phyloP scores from a whole-genome alignment of 2,113 vertebrate genomes.

The Heloderma charlesbogerti region DNA sequence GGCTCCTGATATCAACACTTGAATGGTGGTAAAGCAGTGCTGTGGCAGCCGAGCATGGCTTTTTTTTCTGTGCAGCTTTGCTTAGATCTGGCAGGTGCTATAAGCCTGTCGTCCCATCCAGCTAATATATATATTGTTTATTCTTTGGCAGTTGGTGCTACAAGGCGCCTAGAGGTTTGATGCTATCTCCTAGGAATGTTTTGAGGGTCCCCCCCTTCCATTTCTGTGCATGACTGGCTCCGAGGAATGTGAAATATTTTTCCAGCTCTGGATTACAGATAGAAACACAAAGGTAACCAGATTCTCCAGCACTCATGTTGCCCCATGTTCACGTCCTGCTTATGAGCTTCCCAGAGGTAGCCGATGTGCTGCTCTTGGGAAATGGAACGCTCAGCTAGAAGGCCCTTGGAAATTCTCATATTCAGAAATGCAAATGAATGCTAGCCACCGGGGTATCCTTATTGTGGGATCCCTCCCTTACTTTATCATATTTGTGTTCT shows the following conservation, averaged over 20 bases:
- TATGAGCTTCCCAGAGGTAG: neutral
- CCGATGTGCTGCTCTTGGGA: neutral
- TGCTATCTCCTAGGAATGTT: slow-evolving; percentile 1
- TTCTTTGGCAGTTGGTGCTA: neutral
- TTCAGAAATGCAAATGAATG: neutral
- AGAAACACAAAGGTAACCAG: neutral
- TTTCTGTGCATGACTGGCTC: neutral
- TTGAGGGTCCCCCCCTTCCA: neutral
- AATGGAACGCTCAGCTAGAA: neutral
- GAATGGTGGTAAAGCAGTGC: slow-evolving; percentile 30
- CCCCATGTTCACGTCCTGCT: neutral
- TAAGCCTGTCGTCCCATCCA: neutral
- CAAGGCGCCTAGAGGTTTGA: neutral
- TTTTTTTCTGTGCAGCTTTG: neutral
- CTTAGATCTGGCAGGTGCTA: neutral
- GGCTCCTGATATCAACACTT: slow-evolving; percentile 46
- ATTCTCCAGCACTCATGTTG: neutral
- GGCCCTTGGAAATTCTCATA: neutral
- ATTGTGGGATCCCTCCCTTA: neutral
- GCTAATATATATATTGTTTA: neutral
- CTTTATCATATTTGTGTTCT: neutral
- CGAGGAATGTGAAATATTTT: slow-evolving; percentile 18
- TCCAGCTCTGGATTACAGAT: slow-evolving; percentile 12
- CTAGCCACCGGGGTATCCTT: too few relatives aligned
- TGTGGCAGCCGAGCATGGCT: slow-evolving; percentile 9